These are phyloP conservation scores for Diabrotica undecimpunctata DNA, from an alignment of 1,140 invertebrate genomes.

Conservation along the genomic window DNA sequence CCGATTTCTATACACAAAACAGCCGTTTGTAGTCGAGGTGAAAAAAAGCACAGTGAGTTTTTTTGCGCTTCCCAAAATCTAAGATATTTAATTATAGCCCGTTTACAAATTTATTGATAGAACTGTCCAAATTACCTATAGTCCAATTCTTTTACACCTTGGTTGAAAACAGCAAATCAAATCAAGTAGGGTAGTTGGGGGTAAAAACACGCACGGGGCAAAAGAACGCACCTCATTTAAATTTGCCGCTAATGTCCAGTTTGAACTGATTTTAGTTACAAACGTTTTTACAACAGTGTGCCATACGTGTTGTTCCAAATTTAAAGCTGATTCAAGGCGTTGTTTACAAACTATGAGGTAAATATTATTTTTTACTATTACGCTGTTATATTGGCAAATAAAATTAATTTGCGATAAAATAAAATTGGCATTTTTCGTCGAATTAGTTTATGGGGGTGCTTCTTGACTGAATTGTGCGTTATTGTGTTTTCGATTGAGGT, in stretches of 20 bases:
- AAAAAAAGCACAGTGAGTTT: too few relatives aligned
- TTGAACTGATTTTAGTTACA: background rate
- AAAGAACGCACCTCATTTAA: background rate
- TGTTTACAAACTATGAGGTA: background rate
- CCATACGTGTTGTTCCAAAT: background rate
- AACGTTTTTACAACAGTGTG: background rate
- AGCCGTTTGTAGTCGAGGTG: too few relatives aligned
- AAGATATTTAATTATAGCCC: too few relatives aligned
- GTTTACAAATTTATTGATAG: too few relatives aligned
- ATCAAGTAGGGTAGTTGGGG: background rate
- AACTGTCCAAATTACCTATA: too few relatives aligned
- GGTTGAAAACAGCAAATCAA: too few relatives aligned
- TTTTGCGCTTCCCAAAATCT: too few relatives aligned
- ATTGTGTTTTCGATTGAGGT: background rate
- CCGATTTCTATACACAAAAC: too few relatives aligned
- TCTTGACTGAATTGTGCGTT: background rate
- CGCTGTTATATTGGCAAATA: background rate
- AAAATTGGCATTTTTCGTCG: background rate
- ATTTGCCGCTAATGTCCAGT: background rate
- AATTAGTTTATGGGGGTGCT: background rate
- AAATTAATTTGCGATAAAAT: background rate
- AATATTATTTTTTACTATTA: constrained; percentile 1
- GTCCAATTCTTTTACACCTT: too few relatives aligned
- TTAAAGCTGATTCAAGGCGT: background rate
- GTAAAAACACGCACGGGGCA: background rate